A percentile compares a stretch with the other conserved stretches of the same genome.
Evolutionary conservation across 2,113 vertebrate genomes (phyloP).

Genomic region (Eclectus roratus): DNA sequence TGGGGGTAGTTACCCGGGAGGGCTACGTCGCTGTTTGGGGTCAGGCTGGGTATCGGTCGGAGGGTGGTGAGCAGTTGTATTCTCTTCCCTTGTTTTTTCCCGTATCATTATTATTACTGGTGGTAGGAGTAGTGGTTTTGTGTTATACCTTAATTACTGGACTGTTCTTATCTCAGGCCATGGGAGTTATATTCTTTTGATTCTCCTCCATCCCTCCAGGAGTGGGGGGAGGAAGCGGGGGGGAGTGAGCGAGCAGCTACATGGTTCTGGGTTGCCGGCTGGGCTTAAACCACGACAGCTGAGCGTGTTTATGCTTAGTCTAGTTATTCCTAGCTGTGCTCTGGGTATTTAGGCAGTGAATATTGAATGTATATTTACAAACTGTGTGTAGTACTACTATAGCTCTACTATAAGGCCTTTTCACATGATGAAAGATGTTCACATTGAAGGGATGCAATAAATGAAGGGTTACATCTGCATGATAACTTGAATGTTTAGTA

Average conservation of each 20-base stretch:
- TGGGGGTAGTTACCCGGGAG: no score
- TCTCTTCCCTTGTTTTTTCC: no score
- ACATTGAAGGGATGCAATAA: background rate
- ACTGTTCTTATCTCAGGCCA: background rate
- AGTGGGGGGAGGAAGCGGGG: background rate
- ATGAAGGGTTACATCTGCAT: background rate
- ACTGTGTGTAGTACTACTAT: background rate
- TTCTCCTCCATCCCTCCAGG: background rate
- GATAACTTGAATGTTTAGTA: background rate
- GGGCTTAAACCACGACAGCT: background rate
- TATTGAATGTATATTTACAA: background rate
- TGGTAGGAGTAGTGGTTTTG: no score
- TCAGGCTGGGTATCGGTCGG: no score
- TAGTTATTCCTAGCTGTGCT: background rate
- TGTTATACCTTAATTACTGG: no score
- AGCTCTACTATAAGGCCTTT: background rate
- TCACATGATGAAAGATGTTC: background rate
- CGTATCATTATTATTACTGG: no score
- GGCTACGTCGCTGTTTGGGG: no score
- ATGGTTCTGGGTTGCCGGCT: background rate
- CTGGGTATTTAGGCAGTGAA: background rate
- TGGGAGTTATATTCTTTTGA: background rate
- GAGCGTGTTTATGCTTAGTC: background rate
- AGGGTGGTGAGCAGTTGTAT: no score
- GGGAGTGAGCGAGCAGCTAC: rapidly evolving